Evolutionary conservation across 2,113 vertebrate genomes (phyloP).

Genomic region (Melanerpes aurifrons): DNA sequence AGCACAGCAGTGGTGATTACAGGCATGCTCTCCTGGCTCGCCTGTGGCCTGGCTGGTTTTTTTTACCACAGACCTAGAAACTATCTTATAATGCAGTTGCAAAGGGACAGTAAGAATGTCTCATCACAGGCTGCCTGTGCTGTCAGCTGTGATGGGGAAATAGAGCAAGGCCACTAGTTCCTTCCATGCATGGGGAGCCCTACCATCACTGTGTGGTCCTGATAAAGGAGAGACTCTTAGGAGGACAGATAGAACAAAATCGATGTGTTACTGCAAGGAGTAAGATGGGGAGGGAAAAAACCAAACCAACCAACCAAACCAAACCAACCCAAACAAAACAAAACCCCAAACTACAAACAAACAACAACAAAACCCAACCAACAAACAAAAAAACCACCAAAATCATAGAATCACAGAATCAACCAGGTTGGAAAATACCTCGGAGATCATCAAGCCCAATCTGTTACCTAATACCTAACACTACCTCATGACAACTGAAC

Average conservation of each 20-base stretch:
- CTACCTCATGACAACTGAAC: no score
- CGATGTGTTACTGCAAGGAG: neutral
- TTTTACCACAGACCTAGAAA: neutral
- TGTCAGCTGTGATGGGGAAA: neutral
- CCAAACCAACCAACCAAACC: no score
- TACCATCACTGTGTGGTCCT: neutral
- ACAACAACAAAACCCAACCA: no score
- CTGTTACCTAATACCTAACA: no score
- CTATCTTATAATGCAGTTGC: neutral
- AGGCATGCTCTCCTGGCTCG: accelerated
- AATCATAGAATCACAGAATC: no score
- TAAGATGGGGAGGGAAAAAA: neutral
- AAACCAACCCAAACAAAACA: neutral
- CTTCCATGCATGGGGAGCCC: neutral
- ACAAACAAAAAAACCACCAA: neutral
- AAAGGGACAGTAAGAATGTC: neutral
- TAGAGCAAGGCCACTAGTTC: neutral
- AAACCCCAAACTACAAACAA: no score
- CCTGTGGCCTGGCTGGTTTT: neutral
- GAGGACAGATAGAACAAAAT: neutral
- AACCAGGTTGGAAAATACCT: no score
- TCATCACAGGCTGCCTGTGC: neutral
- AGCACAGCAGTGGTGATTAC: neutral
- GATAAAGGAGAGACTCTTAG: neutral
- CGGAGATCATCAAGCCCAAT: no score